Base-by-base conservation (phyloP, 2,888 invertebrate genomes). In the Conchocele bisecta region DNA sequence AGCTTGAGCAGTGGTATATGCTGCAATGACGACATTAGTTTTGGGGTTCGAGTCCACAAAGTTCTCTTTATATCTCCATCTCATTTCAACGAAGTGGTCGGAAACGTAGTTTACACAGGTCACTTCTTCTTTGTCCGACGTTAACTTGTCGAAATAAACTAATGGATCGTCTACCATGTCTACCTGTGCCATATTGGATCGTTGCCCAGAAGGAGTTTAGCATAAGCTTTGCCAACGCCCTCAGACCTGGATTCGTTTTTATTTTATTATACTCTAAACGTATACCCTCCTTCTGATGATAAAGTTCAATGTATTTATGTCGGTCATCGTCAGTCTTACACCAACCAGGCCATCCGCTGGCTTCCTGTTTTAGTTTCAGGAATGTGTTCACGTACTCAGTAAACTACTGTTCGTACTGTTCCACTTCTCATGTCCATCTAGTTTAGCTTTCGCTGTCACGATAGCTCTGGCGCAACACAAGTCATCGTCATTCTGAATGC, bases 181-280 rank as follows among this genome's bases (percentile, higher is more conserved):
- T 13, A 56, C 48, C 29, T 64, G 54, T 7, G 31, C 35, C 64
- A 64, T 56, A 17, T 64, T 65, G 9, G 57, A 22, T 2, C 50
- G 3, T 57, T 65, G 65, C 71, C 75, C 68, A 71, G 50, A 75
- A 78, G 0, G 48, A 53, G 35, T 69, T 64, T 6, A 69, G 24
- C 37, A 54, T 57, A 3, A 68, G 26, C 51, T 74, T 69, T 13
- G 66, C 50, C 20, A 76, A 24, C 17, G 59, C 31, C 39, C 74
- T 24, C 51, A 77, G 41, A 2, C 71, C 75, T 11, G 64, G 59
- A 39, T 72, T 73, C 3, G 22, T 64, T 22, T 26, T 50, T 0
- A 73, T 76, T 13, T 60, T 50, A 17, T 73, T n/a, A 15, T 37
- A 57, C 13, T 64, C 69, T 20, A 72, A 46, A 17, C 37, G 24